These are phyloP conservation scores for Enteromius anoplus DNA, from an alignment of 2,797 vertebrate species.

Conservation along the genomic window DNA sequence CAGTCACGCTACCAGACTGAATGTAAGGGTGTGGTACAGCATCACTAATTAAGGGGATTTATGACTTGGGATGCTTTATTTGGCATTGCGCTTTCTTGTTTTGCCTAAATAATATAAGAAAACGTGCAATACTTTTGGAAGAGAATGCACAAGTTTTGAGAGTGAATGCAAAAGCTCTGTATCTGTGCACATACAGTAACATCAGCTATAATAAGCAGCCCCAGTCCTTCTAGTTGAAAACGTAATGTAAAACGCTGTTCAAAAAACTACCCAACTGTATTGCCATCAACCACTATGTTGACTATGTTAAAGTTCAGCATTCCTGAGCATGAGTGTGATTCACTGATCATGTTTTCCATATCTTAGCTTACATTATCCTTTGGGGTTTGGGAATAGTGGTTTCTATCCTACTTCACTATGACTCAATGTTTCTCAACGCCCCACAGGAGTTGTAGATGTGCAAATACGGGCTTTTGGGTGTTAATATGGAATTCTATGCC, in stretches of 20 bases:
- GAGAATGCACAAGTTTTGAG: not conserved
- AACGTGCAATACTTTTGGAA: not conserved
- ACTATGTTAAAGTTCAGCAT: not conserved
- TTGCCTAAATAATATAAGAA: not conserved
- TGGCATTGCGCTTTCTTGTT: conserved; percentile 18
- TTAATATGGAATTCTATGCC: not conserved
- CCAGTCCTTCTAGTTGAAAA: not conserved
- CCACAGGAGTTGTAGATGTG: not conserved
- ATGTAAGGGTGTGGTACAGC: conserved; percentile 1
- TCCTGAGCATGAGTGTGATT: not conserved
- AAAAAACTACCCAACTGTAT: not conserved
- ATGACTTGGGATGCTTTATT: conserved; percentile 23
- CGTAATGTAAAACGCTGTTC: not conserved
- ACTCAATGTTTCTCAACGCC: not conserved
- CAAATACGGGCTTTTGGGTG: not conserved
- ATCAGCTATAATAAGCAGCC: not conserved
- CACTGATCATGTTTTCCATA: not conserved
- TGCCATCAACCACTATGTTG: not conserved
- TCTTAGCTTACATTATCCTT: not conserved
- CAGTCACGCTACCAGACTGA: conserved; percentile 4
- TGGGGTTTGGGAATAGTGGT: not conserved
- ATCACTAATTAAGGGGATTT: conserved; percentile 34
- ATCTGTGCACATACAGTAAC: not conserved
- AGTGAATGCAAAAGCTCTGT: not conserved
- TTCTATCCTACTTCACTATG: not conserved